These are phyloP conservation scores for Crypturellus undulatus DNA, from an alignment of 2,113 vertebrate genomes.

Conservation along the genomic window DNA sequence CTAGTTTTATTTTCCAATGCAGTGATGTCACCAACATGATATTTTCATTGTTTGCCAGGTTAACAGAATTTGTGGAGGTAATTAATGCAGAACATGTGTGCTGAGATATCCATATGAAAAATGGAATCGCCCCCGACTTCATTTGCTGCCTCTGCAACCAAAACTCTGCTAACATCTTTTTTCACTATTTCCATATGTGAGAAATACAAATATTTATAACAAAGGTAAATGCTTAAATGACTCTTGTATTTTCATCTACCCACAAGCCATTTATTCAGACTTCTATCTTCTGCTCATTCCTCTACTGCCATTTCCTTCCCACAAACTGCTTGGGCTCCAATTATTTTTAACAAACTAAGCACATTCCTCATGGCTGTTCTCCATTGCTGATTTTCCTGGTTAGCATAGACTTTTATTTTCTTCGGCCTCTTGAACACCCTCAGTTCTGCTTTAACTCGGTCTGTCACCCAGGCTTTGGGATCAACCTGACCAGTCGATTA, in stretches of 20 bases:
- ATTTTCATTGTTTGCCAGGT: conserved; percentile 82
- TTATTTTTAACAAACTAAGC: not conserved
- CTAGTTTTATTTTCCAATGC: conserved; percentile 72
- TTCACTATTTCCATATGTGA: conserved; percentile 57
- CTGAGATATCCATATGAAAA: conserved; percentile 73
- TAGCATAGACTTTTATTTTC: not conserved
- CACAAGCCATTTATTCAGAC: not conserved
- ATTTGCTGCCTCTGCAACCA: conserved; percentile 74
- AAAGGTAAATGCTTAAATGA: conserved; percentile 58
- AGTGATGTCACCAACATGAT: conserved; percentile 80
- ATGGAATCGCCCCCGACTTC: conserved; percentile 72
- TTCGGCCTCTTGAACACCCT: not conserved
- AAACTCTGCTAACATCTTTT: conserved; percentile 66
- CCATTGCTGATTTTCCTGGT: not conserved
- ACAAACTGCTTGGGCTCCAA: not conserved
- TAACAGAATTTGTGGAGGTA: conserved; percentile 82
- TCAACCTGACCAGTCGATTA: not conserved
- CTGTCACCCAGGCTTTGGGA: not conserved
- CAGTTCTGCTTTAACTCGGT: not conserved
- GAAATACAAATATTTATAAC: conserved; percentile 68
- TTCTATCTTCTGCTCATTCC: not conserved
- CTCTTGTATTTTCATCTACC: not conserved
- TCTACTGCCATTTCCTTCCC: not conserved
- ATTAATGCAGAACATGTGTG: conserved; percentile 85
- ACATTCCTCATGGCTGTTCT: not conserved